Conservation (phyloP, 2,797 vertebrate genomes). For the Leucoraja ocellata region DNA sequence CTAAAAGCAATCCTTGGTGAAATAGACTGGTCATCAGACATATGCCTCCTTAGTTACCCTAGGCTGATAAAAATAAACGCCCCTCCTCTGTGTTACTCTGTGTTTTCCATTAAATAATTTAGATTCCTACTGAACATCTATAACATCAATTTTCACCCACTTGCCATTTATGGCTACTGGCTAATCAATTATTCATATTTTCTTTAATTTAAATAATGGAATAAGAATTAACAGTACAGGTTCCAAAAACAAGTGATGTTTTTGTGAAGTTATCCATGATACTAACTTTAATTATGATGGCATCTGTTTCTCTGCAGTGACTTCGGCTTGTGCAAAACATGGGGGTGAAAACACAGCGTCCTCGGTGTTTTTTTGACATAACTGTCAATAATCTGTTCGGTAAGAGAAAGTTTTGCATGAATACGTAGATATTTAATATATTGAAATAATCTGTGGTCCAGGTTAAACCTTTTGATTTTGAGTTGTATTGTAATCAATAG, state of each 20-base stretch:
- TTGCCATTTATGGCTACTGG: background rate
- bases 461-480: constrained; percentile 12
- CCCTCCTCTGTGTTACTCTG: no score
- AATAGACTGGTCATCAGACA: no score
- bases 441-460: background rate
- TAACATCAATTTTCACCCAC: no score
- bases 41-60: no score
- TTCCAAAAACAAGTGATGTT: background rate
- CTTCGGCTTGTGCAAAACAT: constrained; percentile 57
- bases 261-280: background rate
- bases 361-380: constrained; percentile 94
- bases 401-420: constrained; percentile 57
- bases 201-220: background rate
- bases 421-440: background rate
- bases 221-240: background rate
- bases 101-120: no score
- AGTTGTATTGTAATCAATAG: background rate
- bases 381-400: constrained; percentile 89
- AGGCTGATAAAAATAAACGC: no score
- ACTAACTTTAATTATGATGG: background rate
- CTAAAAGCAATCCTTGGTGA: no score
- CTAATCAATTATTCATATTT: background rate
- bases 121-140: no score
- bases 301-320: constrained; percentile 29
- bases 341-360: constrained; percentile 88